phyloP scores from a whole-genome alignment of 2,888 invertebrate genomes.

The Scaptomyza caliginosa region DNA sequence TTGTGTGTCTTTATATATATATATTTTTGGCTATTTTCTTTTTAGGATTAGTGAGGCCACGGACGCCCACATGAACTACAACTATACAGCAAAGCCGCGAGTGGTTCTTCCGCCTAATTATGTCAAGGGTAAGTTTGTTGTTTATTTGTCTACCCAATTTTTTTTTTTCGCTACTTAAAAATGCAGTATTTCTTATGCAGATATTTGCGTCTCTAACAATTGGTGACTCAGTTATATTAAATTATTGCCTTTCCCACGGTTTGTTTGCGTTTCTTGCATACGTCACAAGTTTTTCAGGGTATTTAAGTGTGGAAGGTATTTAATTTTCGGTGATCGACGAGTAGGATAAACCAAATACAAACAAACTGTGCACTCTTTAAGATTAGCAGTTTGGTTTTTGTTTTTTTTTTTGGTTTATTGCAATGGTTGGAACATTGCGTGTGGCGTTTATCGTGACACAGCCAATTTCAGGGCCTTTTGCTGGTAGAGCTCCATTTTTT shows the following conservation, averaged over 20 bases:
- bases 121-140: constrained; percentile 88
- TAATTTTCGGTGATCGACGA: not conserved
- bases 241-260: constrained; percentile 18
- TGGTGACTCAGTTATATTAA: constrained; percentile 35
- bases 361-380: not conserved
- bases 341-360: not conserved
- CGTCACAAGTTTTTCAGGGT: not conserved
- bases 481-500: constrained; percentile 19
- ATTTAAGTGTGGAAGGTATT: not conserved
- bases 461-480: constrained; percentile 54
- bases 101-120: constrained; percentile 90
- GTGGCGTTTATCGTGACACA: constrained; percentile 59
- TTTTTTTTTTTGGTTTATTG: constrained; percentile 24
- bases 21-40: constrained; percentile 53
- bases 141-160: not conserved
- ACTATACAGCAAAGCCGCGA: constrained; percentile 88
- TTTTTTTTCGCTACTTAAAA: not conserved
- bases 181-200: constrained; percentile 5
- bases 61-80: constrained; percentile 86
- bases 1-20: not conserved
- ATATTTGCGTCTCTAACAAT: constrained; percentile 6
- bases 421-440: constrained; percentile 49
- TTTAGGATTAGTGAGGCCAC: constrained; percentile 83
- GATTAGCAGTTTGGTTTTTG: constrained; percentile 3
- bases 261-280: constrained; percentile 30